A percentile compares a stretch with the other conserved stretches of the same genome.
phyloP scores from a whole-genome alignment of 2,888 invertebrate genomes.

The Heliconius sara region DNA sequence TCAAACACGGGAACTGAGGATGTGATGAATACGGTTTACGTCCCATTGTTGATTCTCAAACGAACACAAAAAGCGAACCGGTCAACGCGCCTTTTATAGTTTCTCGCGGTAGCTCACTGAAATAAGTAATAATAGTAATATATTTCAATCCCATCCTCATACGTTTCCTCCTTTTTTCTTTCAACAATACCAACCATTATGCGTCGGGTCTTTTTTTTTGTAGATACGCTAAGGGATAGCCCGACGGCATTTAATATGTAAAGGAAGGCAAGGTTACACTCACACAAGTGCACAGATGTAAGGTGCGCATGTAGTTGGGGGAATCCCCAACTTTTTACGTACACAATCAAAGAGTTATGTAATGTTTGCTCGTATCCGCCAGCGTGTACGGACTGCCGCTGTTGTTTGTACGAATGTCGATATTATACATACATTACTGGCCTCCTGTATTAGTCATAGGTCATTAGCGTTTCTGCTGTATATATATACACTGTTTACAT shows the following conservation, averaged over 20 bases:
- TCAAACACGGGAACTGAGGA: constrained; percentile 71
- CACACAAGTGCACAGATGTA: constrained; percentile 75
- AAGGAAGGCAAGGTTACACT: constrained; percentile 83
- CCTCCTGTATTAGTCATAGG: constrained; percentile 78
- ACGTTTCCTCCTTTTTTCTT: constrained; percentile 77
- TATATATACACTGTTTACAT: no score
- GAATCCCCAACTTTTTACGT: constrained; percentile 84
- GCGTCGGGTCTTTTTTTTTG: constrained; percentile 64
- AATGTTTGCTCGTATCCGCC: constrained; percentile 82
- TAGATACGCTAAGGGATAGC: constrained; percentile 82
- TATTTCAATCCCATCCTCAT: constrained; percentile 77
- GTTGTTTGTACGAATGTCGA: constrained; percentile 80
- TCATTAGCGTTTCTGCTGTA: constrained; percentile 73
- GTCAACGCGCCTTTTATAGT: constrained; percentile 79
- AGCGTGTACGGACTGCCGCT: constrained; percentile 70
- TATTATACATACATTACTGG: constrained; percentile 77
- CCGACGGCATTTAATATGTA: constrained; percentile 83
- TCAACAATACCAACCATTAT: constrained; percentile 79
- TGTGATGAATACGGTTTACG: constrained; percentile 77
- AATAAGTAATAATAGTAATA: constrained; percentile 82
- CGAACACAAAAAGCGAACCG: constrained; percentile 81
- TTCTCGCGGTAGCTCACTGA: constrained; percentile 75
- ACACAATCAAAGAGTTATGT: constrained; percentile 85
- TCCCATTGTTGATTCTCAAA: constrained; percentile 79
- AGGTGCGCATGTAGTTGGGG: constrained; percentile 81